A percentile compares a stretch with the other conserved stretches of the same genome.
These are phyloP conservation scores for Calliphora vomitoria DNA, from an alignment of 2,888 invertebrate genomes.

Conservation along the genomic window DNA sequence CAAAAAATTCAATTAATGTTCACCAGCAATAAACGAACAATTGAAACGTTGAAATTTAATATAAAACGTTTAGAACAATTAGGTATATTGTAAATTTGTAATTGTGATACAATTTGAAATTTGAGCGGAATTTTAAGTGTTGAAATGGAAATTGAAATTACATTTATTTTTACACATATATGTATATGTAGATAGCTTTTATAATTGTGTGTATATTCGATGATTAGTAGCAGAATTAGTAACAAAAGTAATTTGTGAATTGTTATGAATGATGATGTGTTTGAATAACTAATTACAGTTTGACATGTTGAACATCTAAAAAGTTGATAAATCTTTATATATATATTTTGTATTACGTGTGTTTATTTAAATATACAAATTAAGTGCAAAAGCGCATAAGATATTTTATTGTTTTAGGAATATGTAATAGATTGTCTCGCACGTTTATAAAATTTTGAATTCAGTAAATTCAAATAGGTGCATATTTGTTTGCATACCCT, in stretches of 20 bases:
- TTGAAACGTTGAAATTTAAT: constrained; percentile 80
- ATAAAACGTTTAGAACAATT: constrained; percentile 80
- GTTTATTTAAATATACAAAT: constrained; percentile 8
- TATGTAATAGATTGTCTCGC: constrained; percentile 10
- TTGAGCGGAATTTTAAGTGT: constrained; percentile 52
- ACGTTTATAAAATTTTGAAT: constrained; percentile 32
- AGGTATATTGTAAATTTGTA: constrained; percentile 78
- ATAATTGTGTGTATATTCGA: too few species aligned
- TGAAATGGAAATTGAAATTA: constrained; percentile 17
- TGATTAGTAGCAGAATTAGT: too few species aligned
- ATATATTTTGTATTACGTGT: background rate
- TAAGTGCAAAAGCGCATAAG: constrained; percentile 15
- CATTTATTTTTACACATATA: too few species aligned
- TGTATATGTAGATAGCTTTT: background rate
- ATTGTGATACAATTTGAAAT: constrained; percentile 38
- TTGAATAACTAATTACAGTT: constrained; percentile 22
- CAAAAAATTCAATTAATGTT: constrained; percentile 83
- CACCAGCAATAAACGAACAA: constrained; percentile 80
- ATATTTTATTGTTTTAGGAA: constrained; percentile 19
- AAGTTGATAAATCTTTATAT: background rate
- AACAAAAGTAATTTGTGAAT: background rate
- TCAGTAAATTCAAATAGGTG: background rate
- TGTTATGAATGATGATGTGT: constrained; percentile 31
- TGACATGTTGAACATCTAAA: constrained; percentile 8
- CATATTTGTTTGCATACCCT: too few species aligned